A percentile compares a stretch with the other conserved stretches of the same genome.
phyloP scores from a whole-genome alignment of 37 sponge, comb jelly and placozoan species.

The Lycopodina hypogea region DNA sequence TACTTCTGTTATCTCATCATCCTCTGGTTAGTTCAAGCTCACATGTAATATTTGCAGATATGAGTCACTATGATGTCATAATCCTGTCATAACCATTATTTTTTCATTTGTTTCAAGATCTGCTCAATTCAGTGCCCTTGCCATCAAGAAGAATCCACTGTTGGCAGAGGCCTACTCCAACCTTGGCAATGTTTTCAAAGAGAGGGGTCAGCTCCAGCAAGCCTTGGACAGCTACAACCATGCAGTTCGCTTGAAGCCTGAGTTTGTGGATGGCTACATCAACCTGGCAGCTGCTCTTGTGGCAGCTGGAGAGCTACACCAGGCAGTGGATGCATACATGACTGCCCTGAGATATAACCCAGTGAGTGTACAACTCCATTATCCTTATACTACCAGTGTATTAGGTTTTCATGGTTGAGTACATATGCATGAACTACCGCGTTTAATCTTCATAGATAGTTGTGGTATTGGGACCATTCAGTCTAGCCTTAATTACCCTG shows the following conservation, averaged over 20 bases:
- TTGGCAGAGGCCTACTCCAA: slow-evolving; percentile 99
- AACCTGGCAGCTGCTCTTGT: slow-evolving; percentile 97
- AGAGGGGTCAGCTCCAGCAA: slow-evolving; percentile 86
- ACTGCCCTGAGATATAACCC: slow-evolving; percentile 96
- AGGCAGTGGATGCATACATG: slow-evolving; percentile 91
- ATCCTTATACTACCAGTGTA: background rate
- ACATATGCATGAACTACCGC: background rate
- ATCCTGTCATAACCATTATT: too few species aligned
- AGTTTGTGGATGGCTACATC: slow-evolving; percentile 99
- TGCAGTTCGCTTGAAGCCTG: slow-evolving; percentile 92
- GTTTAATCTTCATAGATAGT: background rate
- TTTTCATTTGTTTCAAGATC: slow-evolving; percentile 60
- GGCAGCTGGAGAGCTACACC: slow-evolving; percentile 89
- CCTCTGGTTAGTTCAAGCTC: too few species aligned
- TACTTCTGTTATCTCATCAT: too few species aligned
- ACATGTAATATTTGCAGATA: too few species aligned
- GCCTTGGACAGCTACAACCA: slow-evolving; percentile 94
- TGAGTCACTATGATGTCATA: too few species aligned
- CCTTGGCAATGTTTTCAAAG: slow-evolving; percentile 97
- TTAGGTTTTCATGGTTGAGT: background rate
- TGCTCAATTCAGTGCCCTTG: slow-evolving; percentile 92
- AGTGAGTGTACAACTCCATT: slow-evolving; percentile 55
- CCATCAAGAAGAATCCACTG: slow-evolving; percentile 94
- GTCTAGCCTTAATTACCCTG: too few species aligned
- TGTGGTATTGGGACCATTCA: too few species aligned